A percentile compares a stretch with the other conserved stretches of the same genome.
These are phyloP conservation scores for Dyspetes luteomarginatus DNA, from an alignment of 2,888 invertebrate species.

Conservation along the genomic window DNA sequence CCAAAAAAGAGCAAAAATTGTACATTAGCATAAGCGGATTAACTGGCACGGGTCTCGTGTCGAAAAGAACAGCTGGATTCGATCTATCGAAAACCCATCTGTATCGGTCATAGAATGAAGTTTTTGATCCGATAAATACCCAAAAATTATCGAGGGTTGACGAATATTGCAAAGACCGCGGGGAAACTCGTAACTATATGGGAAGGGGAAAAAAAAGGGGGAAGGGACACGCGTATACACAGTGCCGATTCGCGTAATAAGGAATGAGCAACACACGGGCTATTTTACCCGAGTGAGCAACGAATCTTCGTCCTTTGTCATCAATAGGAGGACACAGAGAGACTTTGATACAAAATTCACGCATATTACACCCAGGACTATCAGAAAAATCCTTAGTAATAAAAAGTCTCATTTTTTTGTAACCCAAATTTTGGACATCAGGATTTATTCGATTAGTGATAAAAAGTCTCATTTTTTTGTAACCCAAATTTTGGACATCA, in stretches of 20 bases:
- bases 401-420: too few species aligned
- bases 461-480: too few species aligned
- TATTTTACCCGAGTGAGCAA: neutral
- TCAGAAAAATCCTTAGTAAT: too few species aligned
- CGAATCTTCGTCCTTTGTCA: neutral
- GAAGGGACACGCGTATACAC: neutral
- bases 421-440: too few species aligned
- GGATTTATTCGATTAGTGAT: too few species aligned
- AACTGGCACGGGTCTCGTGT: conserved; percentile 71
- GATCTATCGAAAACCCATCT: conserved; percentile 81
- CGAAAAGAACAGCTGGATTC: conserved; percentile 74
- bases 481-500: too few species aligned
- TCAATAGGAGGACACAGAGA: neutral
- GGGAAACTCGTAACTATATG: conserved; percentile 51
- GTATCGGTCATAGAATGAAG: conserved; percentile 70
- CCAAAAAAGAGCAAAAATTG: conserved; percentile 82
- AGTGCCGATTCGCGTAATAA: conserved; percentile 20
- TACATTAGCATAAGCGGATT: conserved; percentile 81
- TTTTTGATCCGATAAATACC: conserved; percentile 82
- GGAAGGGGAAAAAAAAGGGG: conserved; percentile 11
- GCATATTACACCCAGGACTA: too few species aligned
- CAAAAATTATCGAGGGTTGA: conserved; percentile 78
- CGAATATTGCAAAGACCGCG: conserved; percentile 58
- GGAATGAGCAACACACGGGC: conserved; percentile 34
- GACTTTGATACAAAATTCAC: too few species aligned